Evolutionary conservation across 2,113 vertebrate species (phyloP).

Genomic region (Morone chrysops): DNA sequence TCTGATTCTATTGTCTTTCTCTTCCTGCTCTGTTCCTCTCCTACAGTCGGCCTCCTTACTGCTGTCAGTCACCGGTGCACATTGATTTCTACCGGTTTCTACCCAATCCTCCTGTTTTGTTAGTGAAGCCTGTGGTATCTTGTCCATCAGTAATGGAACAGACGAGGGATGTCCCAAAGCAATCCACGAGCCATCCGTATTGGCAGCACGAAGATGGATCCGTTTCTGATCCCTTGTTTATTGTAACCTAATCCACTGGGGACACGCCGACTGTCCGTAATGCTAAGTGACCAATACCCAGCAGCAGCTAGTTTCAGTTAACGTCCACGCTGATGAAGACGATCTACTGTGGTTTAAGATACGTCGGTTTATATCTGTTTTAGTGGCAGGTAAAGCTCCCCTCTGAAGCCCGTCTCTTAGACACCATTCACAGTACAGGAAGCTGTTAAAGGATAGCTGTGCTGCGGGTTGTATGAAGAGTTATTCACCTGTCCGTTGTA

Average conservation of each 20-base stretch:
- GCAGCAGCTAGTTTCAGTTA: background rate
- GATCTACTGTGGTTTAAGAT: background rate
- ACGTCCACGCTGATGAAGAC: background rate
- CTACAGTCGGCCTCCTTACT: background rate
- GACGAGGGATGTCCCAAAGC: slow-evolving; percentile 50
- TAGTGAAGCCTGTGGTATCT: slow-evolving; percentile 25
- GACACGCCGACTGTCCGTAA: background rate
- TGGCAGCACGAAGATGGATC: slow-evolving; percentile 30
- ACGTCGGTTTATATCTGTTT: background rate
- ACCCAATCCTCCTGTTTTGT: slow-evolving; percentile 2
- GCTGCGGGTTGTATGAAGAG: background rate
- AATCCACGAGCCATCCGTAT: slow-evolving; percentile 31
- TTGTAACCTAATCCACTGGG: slow-evolving; percentile 52
- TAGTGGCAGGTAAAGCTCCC: background rate
- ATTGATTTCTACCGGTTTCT: slow-evolving; percentile 27
- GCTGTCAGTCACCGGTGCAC: background rate
- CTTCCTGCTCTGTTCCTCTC: too few species aligned
- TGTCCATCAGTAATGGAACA: slow-evolving; percentile 16
- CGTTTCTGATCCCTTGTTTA: slow-evolving; percentile 57
- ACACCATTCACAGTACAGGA: background rate
- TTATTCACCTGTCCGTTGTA: background rate
- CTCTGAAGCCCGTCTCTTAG: background rate
- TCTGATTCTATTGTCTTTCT: too few species aligned
- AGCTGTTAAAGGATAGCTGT: background rate
- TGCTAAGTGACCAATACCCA: slow-evolving; percentile 4